Conservation (phyloP, 2,797 vertebrate genomes). For the Hyperoplus immaculatus region DNA sequence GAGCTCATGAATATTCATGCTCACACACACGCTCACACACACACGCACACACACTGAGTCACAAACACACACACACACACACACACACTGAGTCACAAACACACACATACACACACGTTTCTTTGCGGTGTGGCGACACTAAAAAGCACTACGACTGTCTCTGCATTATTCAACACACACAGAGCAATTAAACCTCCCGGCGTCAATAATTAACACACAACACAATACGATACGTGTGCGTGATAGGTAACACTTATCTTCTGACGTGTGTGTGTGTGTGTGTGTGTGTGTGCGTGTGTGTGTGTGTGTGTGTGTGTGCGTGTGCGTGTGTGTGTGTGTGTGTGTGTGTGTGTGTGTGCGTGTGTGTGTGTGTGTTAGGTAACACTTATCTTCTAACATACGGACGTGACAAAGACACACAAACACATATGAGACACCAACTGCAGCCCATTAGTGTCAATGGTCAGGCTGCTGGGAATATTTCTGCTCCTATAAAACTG, state of each 20-base stretch:
- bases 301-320: no score
- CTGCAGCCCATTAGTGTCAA: conserved; percentile 44
- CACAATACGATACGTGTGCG: conserved; percentile 35
- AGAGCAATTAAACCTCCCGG: conserved; percentile 70
- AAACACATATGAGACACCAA: conserved; percentile 17
- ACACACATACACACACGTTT: neutral
- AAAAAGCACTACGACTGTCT: conserved; percentile 63
- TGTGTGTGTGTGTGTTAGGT: neutral
- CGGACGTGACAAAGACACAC: neutral
- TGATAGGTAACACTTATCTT: conserved; percentile 47
- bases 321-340: neutral
- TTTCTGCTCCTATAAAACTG: conserved; percentile 37
- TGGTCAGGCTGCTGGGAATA: conserved; percentile 51
- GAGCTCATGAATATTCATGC: conserved; percentile 69
- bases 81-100: neutral
- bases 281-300: no score
- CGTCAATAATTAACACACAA: conserved; percentile 75
- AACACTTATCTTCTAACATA: no score
- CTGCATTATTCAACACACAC: conserved; percentile 74
- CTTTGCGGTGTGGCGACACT: conserved; percentile 54
- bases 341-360: conserved; percentile 20
- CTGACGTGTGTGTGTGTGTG: neutral
- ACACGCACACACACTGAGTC: neutral
- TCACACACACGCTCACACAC: conserved; percentile 32
- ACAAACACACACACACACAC: conserved; percentile 33